Evolutionary conservation across 2,113 vertebrate genomes (phyloP), one percentile per base, ranked within the genome.

Genomic region (Sebastes fasciatus): DNA sequence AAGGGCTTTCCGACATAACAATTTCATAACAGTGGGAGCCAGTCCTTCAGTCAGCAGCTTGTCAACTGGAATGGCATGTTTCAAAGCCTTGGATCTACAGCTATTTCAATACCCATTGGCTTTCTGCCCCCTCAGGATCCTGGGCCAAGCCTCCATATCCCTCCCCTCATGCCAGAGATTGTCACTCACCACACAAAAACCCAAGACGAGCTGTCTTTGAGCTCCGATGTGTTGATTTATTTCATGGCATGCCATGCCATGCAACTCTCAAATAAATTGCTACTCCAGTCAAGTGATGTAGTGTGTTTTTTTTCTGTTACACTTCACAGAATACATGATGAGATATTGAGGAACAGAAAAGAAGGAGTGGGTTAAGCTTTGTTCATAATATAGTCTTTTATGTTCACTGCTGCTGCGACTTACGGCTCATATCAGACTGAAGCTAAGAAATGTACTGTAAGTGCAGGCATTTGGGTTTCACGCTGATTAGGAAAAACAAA

Each of bases 71-170:
- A 83, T 74, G 84, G 74, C 79, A 74, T 52, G 55, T 88, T 87
- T 90, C 78, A 79, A 85, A 92, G 80, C 63, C 66, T 16, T 16
- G 61, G 79, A 82, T 85, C 60, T 82, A 69, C 75, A 79, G 76
- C 77, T 86, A 82, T 90, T 92, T 86, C 88, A 89, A 88, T 72
- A 89, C 81, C 83, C 75, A 70, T 72, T 79, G 75, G 84, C 86
- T 65, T 72, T 11, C 42, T 77, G 84, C 71, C 64, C 80, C 75
- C 75, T 80, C 21, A 48, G 61, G 85, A 79, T 79, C 67, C 68
- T 10, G 65, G 74, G 55, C 69, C 83, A 77, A 86, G 77, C 57
- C 16, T 68, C 26, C 10, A 72, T 43, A 72, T 74, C 65, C 77
- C 13, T 76, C 21, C 68, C 45, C 72, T 88, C 45, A 46, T 54